These are phyloP conservation scores for Eucriotettix oculatus DNA, from an alignment of 2,888 invertebrate species.

Conservation along the genomic window DNA sequence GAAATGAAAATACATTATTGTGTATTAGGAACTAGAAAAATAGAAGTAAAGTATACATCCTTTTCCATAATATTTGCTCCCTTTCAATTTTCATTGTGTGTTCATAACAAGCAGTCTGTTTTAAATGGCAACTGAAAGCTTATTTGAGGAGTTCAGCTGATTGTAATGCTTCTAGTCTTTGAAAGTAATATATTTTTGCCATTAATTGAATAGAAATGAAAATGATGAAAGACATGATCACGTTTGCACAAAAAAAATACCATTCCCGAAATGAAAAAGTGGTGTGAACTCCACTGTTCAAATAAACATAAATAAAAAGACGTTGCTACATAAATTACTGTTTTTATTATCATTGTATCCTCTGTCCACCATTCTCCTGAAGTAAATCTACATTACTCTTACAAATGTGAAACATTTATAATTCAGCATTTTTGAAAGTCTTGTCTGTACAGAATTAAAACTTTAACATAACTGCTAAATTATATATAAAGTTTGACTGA, in stretches of 20 bases:
- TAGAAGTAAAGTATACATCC: background rate
- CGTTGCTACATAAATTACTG: background rate
- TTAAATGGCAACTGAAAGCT: background rate
- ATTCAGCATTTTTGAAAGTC: too few species aligned
- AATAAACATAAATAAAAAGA: constrained; percentile 9
- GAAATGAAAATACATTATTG: background rate
- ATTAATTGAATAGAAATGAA: constrained; percentile 4
- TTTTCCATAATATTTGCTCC: background rate
- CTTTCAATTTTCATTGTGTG: background rate
- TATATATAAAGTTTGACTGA: too few species aligned
- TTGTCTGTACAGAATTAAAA: too few species aligned
- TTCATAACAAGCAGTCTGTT: background rate
- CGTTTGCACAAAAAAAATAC: constrained; percentile 8
- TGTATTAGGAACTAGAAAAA: background rate
- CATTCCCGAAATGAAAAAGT: constrained; percentile 9
- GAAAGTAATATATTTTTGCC: constrained; percentile 4
- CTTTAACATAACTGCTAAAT: too few species aligned
- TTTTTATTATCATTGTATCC: too few species aligned
- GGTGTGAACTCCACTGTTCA: constrained; percentile 11
- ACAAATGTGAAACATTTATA: too few species aligned
- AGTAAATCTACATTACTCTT: too few species aligned
- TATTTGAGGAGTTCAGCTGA: constrained; percentile 3
- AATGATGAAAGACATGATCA: background rate
- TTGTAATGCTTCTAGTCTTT: constrained; percentile 9
- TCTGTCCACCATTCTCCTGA: too few species aligned